Percentiles rank a stretch among this genome's conserved stretches.
phyloP scores from a whole-genome alignment of 2,113 vertebrate genomes.

The Campylomormyrus tamandua region DNA sequence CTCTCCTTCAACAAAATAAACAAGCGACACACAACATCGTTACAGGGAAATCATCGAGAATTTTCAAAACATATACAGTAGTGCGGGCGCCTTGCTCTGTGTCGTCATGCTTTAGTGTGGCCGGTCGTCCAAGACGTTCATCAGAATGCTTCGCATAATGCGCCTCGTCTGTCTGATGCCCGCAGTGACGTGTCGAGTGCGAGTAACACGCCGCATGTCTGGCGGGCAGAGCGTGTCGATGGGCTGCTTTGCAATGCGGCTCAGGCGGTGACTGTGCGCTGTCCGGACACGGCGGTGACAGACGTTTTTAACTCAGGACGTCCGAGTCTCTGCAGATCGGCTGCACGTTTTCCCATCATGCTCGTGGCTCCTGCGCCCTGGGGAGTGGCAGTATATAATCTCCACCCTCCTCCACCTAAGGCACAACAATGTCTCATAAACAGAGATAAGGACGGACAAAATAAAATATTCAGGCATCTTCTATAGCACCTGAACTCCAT shows the following conservation, averaged over 20 bases:
- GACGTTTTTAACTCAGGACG: not conserved
- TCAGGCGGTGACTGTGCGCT: not conserved
- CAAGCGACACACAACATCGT: not conserved
- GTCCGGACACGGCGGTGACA: not conserved
- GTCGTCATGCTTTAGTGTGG: not conserved
- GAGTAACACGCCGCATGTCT: not conserved
- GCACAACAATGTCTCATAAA: constrained; percentile 51
- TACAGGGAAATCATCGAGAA: not conserved
- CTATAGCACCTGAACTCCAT: constrained; percentile 31
- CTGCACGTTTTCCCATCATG: not conserved
- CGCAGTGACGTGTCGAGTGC: not conserved
- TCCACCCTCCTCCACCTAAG: constrained; percentile 52
- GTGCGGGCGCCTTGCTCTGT: not conserved
- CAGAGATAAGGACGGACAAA: constrained; percentile 27
- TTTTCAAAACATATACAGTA: not conserved
- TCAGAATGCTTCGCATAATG: not conserved
- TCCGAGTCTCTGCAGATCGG: not conserved
- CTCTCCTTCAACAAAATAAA: not conserved
- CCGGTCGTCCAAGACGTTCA: not conserved
- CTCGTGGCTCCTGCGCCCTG: not conserved
- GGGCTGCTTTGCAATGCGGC: not conserved
- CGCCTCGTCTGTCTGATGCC: not conserved
- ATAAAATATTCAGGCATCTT: constrained; percentile 43
- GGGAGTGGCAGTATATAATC: not conserved
- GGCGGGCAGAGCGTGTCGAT: not conserved